Conservation (phyloP, 2,113 vertebrate genomes). For the Megalops atlanticus region DNA sequence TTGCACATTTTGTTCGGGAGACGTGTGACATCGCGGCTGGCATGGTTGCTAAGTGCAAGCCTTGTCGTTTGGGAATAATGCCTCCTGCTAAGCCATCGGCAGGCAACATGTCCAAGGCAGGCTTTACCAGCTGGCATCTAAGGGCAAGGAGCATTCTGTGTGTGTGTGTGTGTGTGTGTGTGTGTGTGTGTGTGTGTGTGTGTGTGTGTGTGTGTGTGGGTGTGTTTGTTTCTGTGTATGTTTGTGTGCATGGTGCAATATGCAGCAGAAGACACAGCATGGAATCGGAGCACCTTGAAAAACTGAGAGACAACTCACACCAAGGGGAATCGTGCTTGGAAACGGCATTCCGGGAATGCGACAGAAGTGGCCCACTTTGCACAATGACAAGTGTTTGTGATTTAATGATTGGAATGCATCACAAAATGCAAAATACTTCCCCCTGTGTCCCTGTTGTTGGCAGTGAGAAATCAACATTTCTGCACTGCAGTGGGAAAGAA, state of each 20-base stretch:
- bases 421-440: conserved; percentile 23
- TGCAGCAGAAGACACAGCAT: background rate
- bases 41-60: conserved; percentile 62
- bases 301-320: background rate
- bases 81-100: conserved; percentile 23
- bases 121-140: conserved; percentile 43
- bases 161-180: conserved; percentile 12
- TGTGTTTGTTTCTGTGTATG: conserved; percentile 19
- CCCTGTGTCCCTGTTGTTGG: background rate
- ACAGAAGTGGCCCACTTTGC: conserved; percentile 49
- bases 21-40: conserved; percentile 32
- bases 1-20: conserved; percentile 44
- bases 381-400: conserved; percentile 36
- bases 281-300: background rate
- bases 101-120: conserved; percentile 24
- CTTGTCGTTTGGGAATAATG: conserved; percentile 62
- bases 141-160: background rate
- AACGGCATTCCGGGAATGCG: conserved; percentile 32
- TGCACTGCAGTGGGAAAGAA: conserved; percentile 56
- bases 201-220: background rate
- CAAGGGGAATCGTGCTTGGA: background rate
- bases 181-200: conserved; percentile 2
- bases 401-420: conserved; percentile 36
- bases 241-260: conserved; percentile 9
- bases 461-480: background rate